Conservation (phyloP, 53 echinoderm and acorn worm genomes). For the Luidia sarsii region DNA sequence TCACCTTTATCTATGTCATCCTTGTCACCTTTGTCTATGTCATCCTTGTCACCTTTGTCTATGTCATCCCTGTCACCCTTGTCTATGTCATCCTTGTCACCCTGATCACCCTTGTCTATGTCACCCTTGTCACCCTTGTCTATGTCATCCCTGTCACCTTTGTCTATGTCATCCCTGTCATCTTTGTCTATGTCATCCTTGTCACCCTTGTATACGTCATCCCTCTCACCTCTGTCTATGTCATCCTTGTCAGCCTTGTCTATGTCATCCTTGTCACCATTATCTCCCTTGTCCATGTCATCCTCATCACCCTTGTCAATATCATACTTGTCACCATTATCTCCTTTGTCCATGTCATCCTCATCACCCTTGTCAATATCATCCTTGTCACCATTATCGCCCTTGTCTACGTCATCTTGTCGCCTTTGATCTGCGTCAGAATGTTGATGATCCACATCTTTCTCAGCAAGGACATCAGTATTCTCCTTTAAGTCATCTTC, state of each 20-base stretch:
- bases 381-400: neutral
- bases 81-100: neutral
- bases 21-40: neutral
- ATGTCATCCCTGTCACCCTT: neutral
- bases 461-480: neutral
- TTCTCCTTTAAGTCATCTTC: neutral
- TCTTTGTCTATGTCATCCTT: neutral
- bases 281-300: slow-evolving; percentile 11
- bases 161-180: neutral
- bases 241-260: neutral
- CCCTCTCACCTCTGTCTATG: neutral
- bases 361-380: neutral
- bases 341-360: neutral
- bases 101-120: neutral
- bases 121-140: neutral
- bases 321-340: neutral
- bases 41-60: neutral
- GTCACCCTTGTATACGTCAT: neutral
- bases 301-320: neutral
- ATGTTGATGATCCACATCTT: neutral
- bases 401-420: neutral
- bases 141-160: neutral
- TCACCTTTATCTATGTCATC: too few species aligned
- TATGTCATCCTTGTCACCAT: neutral
- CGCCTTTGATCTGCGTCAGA: neutral